These are phyloP conservation scores for Aleiodes leptofemur DNA, from an alignment of 2,888 invertebrate genomes.

Conservation along the genomic window DNA sequence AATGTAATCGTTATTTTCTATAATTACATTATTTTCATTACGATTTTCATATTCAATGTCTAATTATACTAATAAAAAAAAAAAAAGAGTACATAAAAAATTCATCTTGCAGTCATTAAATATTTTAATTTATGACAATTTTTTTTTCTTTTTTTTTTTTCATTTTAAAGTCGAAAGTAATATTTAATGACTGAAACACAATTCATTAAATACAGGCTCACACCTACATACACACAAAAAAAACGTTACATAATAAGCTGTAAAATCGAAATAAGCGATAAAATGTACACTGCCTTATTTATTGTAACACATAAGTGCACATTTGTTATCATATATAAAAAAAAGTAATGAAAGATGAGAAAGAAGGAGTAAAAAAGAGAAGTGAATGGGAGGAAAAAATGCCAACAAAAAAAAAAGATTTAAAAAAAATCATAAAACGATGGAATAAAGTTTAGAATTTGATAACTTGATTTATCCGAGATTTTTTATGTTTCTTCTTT, in stretches of 20 bases:
- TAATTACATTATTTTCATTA: slow-evolving; percentile 1
- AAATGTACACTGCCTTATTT: slow-evolving; percentile 72
- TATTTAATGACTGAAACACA: slow-evolving; percentile 1
- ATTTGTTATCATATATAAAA: slow-evolving; percentile 64
- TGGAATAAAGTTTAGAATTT: slow-evolving; percentile 63
- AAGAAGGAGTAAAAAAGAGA: background rate
- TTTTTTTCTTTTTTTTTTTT: slow-evolving; percentile 43
- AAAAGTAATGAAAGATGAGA: background rate
- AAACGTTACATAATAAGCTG: slow-evolving; percentile 31
- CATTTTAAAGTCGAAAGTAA: slow-evolving; percentile 34
- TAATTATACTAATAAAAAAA: slow-evolving; percentile 6
- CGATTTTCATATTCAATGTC: slow-evolving; percentile 1
- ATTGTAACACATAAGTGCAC: slow-evolving; percentile 70
- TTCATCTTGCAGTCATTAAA: slow-evolving; percentile 18
- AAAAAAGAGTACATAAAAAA: background rate
- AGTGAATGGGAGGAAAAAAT: background rate
- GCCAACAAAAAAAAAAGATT: slow-evolving; percentile 63
- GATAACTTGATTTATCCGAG: slow-evolving; percentile 33
- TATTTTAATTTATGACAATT: slow-evolving; percentile 4
- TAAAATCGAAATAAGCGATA: slow-evolving; percentile 38
- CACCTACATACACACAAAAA: slow-evolving; percentile 7
- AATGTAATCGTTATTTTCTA: slow-evolving; percentile 14
- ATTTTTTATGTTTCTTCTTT: background rate
- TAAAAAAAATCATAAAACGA: slow-evolving; percentile 6
- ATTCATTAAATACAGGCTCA: slow-evolving; percentile 15